Base-by-base conservation (phyloP, 2,797 vertebrate species). In the Schizothorax lantsangensis region DNA sequence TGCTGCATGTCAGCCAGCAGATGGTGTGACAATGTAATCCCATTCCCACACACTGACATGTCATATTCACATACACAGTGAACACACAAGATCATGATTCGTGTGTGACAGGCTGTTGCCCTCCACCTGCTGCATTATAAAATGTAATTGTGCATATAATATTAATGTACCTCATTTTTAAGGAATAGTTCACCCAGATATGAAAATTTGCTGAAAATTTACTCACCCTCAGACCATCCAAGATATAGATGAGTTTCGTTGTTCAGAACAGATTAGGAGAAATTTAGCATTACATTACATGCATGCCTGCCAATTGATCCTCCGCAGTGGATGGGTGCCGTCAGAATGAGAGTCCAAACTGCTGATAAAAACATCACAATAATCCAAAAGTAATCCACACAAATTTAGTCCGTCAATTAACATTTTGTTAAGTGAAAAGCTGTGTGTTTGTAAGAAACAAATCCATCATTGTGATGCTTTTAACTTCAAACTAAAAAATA, bases 1-100 rank as follows among this genome's bases (percentile, higher is more conserved):
- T 81, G 38, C 52, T 62, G 54, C 26, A 10, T 84, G 59, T 81
- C 77, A 69, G 62, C 81, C 88, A 84, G 81, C 62, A 88, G 88
- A 81, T 73, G 88, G 88, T 47, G 84, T 43, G 62, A 49, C 68
- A 40, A 77, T 78, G 57, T 62, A 57, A 84, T 86, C 52, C 15
- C 88, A 43, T 80, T 66, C 43, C 54, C 40, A 69, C 26, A 36
- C 26, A 52, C 47, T 33, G 26, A 1, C 49, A 52, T 14, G 38
- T 64, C 79, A 38, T 45, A 15, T 1, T 40, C 36, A 43, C n/a
- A 38, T 52, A 49, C 49, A 45, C n/a, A 21, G 40, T 33, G 19
- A 38, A 38, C 14, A 43, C 7, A 2, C 49, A 47, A 47, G 40
- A 54, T 59, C 87, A 82, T 64, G 78, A 81, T 45, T 71, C 3